Evolutionary conservation across 2,797 vertebrate species (phyloP).

Genomic region (Liparis tanakae): DNA sequence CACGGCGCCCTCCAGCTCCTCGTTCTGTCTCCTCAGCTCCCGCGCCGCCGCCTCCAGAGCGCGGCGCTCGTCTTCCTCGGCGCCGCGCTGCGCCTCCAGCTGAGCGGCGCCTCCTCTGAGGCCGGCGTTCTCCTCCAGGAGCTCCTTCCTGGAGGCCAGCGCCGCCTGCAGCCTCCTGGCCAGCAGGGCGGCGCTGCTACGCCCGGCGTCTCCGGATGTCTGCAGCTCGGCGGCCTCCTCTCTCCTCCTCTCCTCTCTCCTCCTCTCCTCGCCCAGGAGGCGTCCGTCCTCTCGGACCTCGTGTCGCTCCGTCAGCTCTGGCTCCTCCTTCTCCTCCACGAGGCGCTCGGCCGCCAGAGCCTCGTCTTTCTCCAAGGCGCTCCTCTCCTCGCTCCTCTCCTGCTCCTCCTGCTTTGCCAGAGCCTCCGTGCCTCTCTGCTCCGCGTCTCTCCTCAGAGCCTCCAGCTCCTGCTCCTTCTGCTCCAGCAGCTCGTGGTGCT

Average conservation of each 20-base stretch:
- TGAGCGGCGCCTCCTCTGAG: constrained; percentile 81
- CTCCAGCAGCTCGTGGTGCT: constrained; percentile 72
- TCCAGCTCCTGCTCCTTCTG: constrained; percentile 67
- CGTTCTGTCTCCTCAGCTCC: constrained; percentile 72
- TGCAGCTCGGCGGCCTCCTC: constrained; percentile 63
- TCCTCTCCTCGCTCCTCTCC: constrained; percentile 50
- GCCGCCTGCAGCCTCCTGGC: constrained; percentile 90
- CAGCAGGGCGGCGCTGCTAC: constrained; percentile 73
- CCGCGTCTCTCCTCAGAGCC: constrained; percentile 26
- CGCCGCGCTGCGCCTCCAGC: constrained; percentile 70
- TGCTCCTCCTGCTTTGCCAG: constrained; percentile 76
- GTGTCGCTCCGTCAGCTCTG: constrained; percentile 68
- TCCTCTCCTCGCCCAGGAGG: constrained; percentile 44
- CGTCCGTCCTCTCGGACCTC: constrained; percentile 63
- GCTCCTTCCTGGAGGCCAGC: constrained; percentile 88
- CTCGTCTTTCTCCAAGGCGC: constrained; percentile 20
- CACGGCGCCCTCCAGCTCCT: constrained; percentile 60
- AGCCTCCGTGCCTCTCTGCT: too few relatives aligned
- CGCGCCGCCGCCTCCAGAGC: constrained; percentile 67
- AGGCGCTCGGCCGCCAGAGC: constrained; percentile 65
- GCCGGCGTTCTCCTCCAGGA: constrained; percentile 83
- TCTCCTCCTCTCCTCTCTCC: constrained; percentile 65
- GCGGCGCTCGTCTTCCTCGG: constrained; percentile 62
- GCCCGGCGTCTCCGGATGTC: constrained; percentile 67
- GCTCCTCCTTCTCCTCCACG: constrained; percentile 67